Evolutionary conservation across 2,797 vertebrate species (phyloP), one percentile per base, ranked within the genome.

Genomic region (Clangula hyemalis): DNA sequence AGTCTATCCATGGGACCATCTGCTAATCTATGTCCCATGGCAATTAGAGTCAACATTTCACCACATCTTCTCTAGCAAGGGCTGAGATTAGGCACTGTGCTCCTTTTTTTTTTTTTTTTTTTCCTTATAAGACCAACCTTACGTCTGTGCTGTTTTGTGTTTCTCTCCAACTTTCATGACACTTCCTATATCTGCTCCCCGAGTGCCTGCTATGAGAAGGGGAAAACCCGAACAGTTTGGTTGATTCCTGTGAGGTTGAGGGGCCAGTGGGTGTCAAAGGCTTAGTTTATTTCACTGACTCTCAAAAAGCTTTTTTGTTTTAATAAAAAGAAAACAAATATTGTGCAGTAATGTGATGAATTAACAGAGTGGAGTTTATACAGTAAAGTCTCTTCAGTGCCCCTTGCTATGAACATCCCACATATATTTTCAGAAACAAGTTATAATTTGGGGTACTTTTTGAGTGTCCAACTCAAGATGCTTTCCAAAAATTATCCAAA

Each of bases 11-110:
- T 92, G 89, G 93, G 94, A 86, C 96, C 96, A 97, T 96, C 96
- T 97, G 96, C 86, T 96, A 87, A 95, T 95, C 94, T 57, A 14
- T 64, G 87, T 94, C 95, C 94, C 93, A 65, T 94, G 95, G 88
- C 94, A 95, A 95, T 95, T 97, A 87, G 94, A 96, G 94, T 96
- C 92, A 96, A 94, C 69, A 60, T 96, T 96, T 95, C 92, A 94
- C 89, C 57, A 3, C 69, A 89, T 90, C 95, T 92, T 95, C 90
- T 92, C 92, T 82, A 94, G 89, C 76, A 77, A 91, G 75, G 75
- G 62, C 86, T 87, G 56, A 93, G 81, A 94, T 94, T 87, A 93
- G 89, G 69, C 77, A 58, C 66, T 43, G 58, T 69, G 41, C 45
- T 87, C 61, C 15, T 85, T 68, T 28, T 88, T 62, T 34, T 53